Evolutionary conservation across 2,113 vertebrate species (phyloP).

Genomic region (Oryctolagus cuniculus): DNA sequence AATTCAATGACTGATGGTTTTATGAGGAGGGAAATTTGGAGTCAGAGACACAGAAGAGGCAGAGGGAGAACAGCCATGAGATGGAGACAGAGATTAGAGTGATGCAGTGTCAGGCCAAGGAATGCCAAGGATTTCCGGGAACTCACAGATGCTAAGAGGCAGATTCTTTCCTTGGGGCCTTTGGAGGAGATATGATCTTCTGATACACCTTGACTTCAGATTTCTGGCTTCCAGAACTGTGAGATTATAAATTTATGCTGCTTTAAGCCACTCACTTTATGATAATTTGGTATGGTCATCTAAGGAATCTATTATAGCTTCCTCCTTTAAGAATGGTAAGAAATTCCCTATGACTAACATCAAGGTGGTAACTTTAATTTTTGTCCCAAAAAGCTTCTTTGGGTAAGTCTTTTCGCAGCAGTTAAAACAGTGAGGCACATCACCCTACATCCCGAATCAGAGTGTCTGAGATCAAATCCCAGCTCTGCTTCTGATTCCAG

Average conservation of each 20-base stretch:
- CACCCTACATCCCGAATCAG: too few species aligned
- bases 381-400: not conserved
- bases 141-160: not conserved
- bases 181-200: not conserved
- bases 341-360: not conserved
- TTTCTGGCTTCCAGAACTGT: not conserved
- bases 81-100: not conserved
- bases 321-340: constrained; percentile 21
- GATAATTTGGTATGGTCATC: not conserved
- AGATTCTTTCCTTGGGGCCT: not conserved
- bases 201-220: not conserved
- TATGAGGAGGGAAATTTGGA: not conserved
- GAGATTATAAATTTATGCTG: not conserved
- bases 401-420: too few species aligned
- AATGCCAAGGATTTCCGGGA: not conserved
- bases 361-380: not conserved
- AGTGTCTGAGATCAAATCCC: too few species aligned
- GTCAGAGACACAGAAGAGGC: not conserved
- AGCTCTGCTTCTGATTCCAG: too few species aligned
- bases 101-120: not conserved
- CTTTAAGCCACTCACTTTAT: not conserved
- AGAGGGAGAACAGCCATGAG: not conserved
- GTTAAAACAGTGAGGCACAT: too few species aligned
- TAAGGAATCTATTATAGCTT: not conserved
- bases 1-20: not conserved